Percentiles rank a stretch among this genome's conserved stretches.
Evolutionary conservation across 2,888 invertebrate genomes (phyloP).

Genomic region (Ernsta delagoae): DNA sequence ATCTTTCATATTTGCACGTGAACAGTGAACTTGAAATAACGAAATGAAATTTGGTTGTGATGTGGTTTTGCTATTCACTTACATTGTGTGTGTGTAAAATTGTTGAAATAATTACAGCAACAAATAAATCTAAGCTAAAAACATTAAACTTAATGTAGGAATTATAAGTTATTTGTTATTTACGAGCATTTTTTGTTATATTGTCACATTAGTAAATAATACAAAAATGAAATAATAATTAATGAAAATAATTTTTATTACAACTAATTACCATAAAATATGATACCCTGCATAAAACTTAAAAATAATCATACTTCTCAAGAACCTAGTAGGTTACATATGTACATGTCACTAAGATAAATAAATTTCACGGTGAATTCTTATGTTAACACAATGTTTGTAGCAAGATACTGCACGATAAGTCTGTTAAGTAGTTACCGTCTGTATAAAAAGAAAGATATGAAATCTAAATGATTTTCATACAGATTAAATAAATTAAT

Average conservation of each 20-base stretch:
- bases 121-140: no score
- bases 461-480: not conserved
- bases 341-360: not conserved
- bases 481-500: not conserved
- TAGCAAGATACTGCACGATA: not conserved
- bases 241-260: no score
- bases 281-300: slow-evolving; percentile 29
- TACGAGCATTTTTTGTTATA: no score
- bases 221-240: no score
- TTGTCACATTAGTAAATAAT: no score
- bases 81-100: no score
- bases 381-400: slow-evolving; percentile 14
- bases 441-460: not conserved
- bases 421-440: no score
- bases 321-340: not conserved
- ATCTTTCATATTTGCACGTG: not conserved
- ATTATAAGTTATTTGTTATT: no score
- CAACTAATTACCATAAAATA: not conserved
- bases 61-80: no score
- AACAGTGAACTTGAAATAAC: not conserved
- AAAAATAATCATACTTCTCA: not conserved
- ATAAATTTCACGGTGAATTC: slow-evolving; percentile 14
- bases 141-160: no score
- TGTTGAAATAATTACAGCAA: no score
- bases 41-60: no score